A percentile compares a stretch with the other conserved stretches of the same genome.
phyloP scores from a whole-genome alignment of 2,113 vertebrate genomes.

The Pogonocichla stellata region DNA sequence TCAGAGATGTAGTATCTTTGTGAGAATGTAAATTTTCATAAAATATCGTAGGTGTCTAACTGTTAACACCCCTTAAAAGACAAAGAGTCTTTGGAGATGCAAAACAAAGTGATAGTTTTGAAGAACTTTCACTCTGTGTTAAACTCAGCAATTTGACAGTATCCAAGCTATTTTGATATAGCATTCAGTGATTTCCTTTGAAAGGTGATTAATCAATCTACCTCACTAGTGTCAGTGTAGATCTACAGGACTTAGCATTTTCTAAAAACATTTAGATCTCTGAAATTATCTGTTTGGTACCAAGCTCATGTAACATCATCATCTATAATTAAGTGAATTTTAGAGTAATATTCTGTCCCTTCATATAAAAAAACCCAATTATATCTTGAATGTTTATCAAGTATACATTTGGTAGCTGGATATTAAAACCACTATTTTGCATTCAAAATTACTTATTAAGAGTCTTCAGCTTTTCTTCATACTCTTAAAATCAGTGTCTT shows the following conservation, averaged over 20 bases:
- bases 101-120: background rate
- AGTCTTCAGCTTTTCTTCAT: background rate
- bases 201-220: background rate
- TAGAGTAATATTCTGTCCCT: background rate
- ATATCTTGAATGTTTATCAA: background rate
- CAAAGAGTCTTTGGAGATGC: background rate
- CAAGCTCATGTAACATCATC: background rate
- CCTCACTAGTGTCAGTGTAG: background rate
- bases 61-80: background rate
- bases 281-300: background rate
- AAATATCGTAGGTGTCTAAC: background rate
- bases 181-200: background rate
- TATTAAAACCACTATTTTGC: background rate
- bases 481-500: background rate
- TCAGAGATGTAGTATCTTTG: background rate
- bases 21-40: background rate
- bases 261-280: background rate
- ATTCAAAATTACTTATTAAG: background rate
- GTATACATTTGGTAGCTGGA: background rate
- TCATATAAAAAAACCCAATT: background rate
- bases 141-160: background rate
- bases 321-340: background rate
- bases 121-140: background rate
- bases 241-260: background rate
- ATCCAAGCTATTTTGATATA: background rate